Evolutionary conservation across 1,140 invertebrate species (phyloP).

Genomic region (Thaumetopoea pityocampa): DNA sequence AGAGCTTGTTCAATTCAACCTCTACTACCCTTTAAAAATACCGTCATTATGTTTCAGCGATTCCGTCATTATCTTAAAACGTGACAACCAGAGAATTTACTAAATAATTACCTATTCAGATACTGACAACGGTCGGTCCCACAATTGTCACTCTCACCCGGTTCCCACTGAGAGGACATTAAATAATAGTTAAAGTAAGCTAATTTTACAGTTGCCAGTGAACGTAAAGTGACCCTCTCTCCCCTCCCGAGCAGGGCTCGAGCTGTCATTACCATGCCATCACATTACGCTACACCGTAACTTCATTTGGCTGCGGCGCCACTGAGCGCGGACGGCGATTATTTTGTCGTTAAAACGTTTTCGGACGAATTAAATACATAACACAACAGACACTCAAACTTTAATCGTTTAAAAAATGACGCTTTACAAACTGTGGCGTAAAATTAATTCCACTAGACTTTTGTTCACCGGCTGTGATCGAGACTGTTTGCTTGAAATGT

Average conservation of each 20-base stretch:
- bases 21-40: too few relatives aligned
- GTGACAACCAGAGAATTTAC: slow-evolving; percentile 24
- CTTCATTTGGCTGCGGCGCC: slow-evolving; percentile 7
- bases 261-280: slow-evolving; percentile 33
- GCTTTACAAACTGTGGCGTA: too few relatives aligned
- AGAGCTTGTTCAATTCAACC: too few relatives aligned
- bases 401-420: too few relatives aligned
- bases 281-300: slow-evolving; percentile 33
- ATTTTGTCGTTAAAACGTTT: not conserved
- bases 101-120: slow-evolving; percentile 41
- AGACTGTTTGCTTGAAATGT: too few relatives aligned
- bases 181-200: slow-evolving; percentile 51
- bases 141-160: slow-evolving; percentile 34
- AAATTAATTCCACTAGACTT: too few relatives aligned
- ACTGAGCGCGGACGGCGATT: slow-evolving; percentile 6
- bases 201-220: slow-evolving; percentile 39
- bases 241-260: slow-evolving; percentile 19
- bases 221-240: slow-evolving; percentile 25
- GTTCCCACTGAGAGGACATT: slow-evolving; percentile 45
- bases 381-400: too few relatives aligned
- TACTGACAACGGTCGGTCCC: slow-evolving; percentile 34
- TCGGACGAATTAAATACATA: too few relatives aligned
- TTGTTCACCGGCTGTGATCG: too few relatives aligned
- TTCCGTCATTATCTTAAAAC: slow-evolving; percentile 24
- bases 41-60: slow-evolving; percentile 11